Base-by-base conservation (phyloP, 1,140 invertebrate species). In the Proales similis region DNA sequence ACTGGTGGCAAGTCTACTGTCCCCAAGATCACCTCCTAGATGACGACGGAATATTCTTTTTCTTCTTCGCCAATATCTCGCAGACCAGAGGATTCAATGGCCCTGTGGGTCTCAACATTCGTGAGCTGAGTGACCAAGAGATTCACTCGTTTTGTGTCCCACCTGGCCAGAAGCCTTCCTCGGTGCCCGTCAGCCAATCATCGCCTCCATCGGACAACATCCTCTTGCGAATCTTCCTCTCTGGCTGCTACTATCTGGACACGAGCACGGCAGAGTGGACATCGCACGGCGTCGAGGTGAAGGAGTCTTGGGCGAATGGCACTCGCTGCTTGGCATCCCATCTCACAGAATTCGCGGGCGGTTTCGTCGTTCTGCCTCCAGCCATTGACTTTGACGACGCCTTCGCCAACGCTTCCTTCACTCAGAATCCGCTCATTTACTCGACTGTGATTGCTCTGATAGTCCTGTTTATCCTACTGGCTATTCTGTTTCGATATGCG, bases 361-460 rank as follows among this genome's bases (percentile, higher is more conserved):
- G 74, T 6, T 76, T 72, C 66, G 64, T 71, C 0, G 72, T 77
- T 1, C 69, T 70, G 5, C 76, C 76, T 0, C 77, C 75, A 60
- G 68, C 69, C n/a, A 72, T 78, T 7, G 73, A 78, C 68, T 77
- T 72, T 68, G 66, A 69, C 60, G 72, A 72, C 49, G 69, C 76
- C 2, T 74, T 78, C 26, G 66, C 68, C 22, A 74, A 77, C 65
- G 73, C 76, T 7, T 77, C 78, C 36, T 81, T 81, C 68, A 67
- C 70, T 3, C 76, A 79, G 66, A 81, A 81, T 68, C 72, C 79
- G 5, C 81, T 80, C 0, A 73, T 81, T 33, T 81, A 80, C 65
- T 69, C 78, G 47, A 79, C 78, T 0, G 71, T 78, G 38, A 79
- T 81, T 19, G 67, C 79, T 4, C 77, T 79, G 3, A 42, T 70